phyloP scores from a whole-genome alignment of 1,140 invertebrate genomes.

The Drosophila funebris region DNA sequence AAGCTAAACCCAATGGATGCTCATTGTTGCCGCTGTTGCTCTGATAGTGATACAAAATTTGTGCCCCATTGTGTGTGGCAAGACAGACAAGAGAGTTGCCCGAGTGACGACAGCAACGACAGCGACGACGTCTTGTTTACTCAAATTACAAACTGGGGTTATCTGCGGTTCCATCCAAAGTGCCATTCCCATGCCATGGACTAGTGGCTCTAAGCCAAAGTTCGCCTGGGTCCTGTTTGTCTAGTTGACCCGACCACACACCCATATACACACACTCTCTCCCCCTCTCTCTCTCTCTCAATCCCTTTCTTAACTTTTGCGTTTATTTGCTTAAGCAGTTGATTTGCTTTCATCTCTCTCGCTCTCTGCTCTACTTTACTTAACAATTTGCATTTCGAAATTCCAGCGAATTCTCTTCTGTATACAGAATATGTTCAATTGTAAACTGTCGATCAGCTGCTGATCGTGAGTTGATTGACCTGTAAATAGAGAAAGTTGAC shows the following conservation, averaged over 20 bases:
- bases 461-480: slow-evolving; percentile 47
- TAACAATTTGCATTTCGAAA: slow-evolving; percentile 42
- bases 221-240: slow-evolving; percentile 27
- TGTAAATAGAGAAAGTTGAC: background rate
- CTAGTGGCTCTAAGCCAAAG: slow-evolving; percentile 33
- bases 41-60: slow-evolving; percentile 78
- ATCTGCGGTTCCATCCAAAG: slow-evolving; percentile 53
- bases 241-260: slow-evolving; percentile 48
- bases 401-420: slow-evolving; percentile 36
- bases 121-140: slow-evolving; percentile 66
- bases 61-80: slow-evolving; percentile 69
- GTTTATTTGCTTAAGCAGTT: slow-evolving; percentile 34
- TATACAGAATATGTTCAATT: slow-evolving; percentile 39
- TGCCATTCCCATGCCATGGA: slow-evolving; percentile 40
- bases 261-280: background rate
- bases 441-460: slow-evolving; percentile 31
- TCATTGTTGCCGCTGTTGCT: slow-evolving; percentile 36
- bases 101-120: slow-evolving; percentile 41
- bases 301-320: background rate
- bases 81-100: slow-evolving; percentile 38
- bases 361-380: slow-evolving; percentile 33
- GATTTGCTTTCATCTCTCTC: slow-evolving; percentile 37
- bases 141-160: slow-evolving; percentile 72
- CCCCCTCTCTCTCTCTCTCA: background rate
- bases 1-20: slow-evolving; percentile 52